phyloP scores from a whole-genome alignment of 2,113 vertebrate species.

The Myrmophylax atrothorax region DNA sequence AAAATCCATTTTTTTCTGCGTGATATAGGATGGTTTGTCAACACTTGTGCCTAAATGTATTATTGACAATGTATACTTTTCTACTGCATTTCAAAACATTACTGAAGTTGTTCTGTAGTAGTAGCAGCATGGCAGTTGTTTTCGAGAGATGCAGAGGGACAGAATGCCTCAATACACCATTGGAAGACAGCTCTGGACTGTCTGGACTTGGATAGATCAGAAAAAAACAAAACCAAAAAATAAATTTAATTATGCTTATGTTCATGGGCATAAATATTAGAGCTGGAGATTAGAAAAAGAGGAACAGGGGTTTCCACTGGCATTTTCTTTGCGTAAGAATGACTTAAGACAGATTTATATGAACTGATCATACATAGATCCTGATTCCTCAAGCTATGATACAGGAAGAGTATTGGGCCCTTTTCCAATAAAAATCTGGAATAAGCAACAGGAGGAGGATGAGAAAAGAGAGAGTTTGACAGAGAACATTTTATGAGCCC shows the following conservation, averaged over 20 bases:
- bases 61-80: not conserved
- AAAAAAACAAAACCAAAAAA: not conserved
- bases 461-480: not conserved
- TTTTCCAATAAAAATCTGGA: not conserved
- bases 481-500: not conserved
- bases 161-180: not conserved
- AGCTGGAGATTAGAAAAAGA: not conserved
- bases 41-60: not conserved
- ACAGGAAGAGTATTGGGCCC: not conserved
- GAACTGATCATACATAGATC: not conserved
- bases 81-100: not conserved
- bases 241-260: not conserved
- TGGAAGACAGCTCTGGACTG: not conserved
- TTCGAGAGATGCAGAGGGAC: not conserved
- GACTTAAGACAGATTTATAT: not conserved
- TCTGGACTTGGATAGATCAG: no score
- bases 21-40: fast-evolving
- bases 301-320: not conserved
- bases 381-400: not conserved
- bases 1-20: not conserved
- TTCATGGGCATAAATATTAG: not conserved
- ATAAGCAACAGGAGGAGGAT: not conserved
- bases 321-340: not conserved
- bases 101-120: not conserved
- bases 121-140: not conserved